Base-by-base conservation (phyloP, 2,797 vertebrate genomes). In the Strix occidentalis region DNA sequence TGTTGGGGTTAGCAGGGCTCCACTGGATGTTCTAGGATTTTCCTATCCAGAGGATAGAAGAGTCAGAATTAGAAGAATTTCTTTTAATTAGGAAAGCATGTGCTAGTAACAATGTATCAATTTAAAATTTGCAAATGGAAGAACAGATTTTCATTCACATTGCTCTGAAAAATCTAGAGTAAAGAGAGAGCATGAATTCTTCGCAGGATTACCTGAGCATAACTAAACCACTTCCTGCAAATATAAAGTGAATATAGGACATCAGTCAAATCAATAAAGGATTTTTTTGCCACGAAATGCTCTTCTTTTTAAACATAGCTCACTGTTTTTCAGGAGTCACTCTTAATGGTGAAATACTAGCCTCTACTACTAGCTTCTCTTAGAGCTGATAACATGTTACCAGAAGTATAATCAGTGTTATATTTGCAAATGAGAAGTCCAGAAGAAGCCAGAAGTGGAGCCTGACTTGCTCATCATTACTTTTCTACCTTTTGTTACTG, bases 1-100 rank as follows among this genome's bases (percentile, higher is more conserved):
- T 39, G 0, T 39, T n/a, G 4, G 16, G 6, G 6, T n/a, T 65
- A 90, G 7, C 3, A 51, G 29, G 24, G 3, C 6, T 85, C 12
- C 20, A 80, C 16, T 4, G 14, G 9, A 74, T 37, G 4, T 33
- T 79, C 26, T 11, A 41, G 17, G 26, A 57, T 66, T 90, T 90
- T 79, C n/a, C n/a, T 37, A 61, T 57, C 20, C 13, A 19, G 13
- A 26, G 6, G 11, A 46, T 6, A 39, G 41, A 69, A 74, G 11
- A 10, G 4, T 29, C 33, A 65, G 13, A 85, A 29, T 46, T 45
- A 1, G 1, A 70, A 58, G 2, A 26, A 63, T 24, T 69, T n/a
- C 63, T 93, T 75, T 88, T 77, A 79, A 66, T 66, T 46, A 45
- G 13, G 25, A 64, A 20, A 56, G 13, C 4, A 35, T 72, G 17